These are phyloP conservation scores for Bimastos eiseni DNA, from an alignment of 2,888 invertebrate species.

Conservation along the genomic window DNA sequence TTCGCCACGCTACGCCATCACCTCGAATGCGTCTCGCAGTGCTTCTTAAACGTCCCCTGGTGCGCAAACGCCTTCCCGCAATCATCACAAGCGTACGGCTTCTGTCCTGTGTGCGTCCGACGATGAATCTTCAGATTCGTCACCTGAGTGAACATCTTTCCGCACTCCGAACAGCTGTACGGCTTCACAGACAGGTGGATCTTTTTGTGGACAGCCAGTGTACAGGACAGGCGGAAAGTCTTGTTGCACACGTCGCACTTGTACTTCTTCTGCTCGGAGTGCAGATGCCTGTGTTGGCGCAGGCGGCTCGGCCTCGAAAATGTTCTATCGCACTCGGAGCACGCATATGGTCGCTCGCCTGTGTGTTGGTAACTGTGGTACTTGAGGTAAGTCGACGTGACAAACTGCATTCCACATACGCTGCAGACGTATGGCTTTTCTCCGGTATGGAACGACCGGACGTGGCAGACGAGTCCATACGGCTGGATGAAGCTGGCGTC, in stretches of 20 bases:
- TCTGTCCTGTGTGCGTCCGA: conserved; percentile 1
- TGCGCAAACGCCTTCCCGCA: conserved; percentile 8
- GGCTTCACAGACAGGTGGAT: neutral
- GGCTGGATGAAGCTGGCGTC: conserved; percentile 16
- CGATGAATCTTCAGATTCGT: conserved; percentile 2
- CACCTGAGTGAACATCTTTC: neutral
- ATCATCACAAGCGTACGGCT: neutral
- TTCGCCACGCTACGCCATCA: neutral
- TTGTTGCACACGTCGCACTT: conserved; percentile 8
- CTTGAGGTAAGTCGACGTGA: conserved; percentile 19
- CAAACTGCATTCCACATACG: conserved; percentile 6
- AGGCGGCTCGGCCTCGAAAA: neutral
- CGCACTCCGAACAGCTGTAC: neutral
- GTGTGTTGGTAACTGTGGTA: conserved; percentile 33
- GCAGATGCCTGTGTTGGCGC: conserved; percentile 3
- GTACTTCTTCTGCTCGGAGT: conserved; percentile 1
- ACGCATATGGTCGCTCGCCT: conserved; percentile 32
- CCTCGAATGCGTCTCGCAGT: neutral
- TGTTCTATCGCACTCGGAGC: conserved; percentile 27
- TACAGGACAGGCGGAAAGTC: neutral
- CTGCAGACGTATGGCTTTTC: conserved; percentile 19
- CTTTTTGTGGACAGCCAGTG: neutral
- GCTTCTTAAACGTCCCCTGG: conserved; percentile 15
- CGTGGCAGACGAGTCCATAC: conserved; percentile 8
- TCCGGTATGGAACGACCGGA: neutral